Percentiles rank a stretch among this genome's conserved stretches.
These are phyloP conservation scores for Crossaster papposus DNA, from an alignment of 53 echinoderm and acorn worm species.

Conservation along the genomic window DNA sequence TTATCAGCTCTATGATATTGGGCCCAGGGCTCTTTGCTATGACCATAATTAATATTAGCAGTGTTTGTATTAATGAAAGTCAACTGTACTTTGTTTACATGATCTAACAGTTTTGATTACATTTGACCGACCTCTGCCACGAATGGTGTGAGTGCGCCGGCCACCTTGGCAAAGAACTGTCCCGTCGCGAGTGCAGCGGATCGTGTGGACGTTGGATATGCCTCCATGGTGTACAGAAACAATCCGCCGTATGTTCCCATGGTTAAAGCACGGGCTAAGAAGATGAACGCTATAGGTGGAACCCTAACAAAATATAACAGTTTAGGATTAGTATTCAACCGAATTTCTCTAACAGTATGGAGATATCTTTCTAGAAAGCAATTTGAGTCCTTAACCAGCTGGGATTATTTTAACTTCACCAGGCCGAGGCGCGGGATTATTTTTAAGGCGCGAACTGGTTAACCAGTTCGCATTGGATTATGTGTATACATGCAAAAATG, in stretches of 20 bases:
- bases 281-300: slow-evolving; percentile 75
- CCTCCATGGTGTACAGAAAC: slow-evolving; percentile 80
- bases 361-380: too few relatives aligned
- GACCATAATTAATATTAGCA: neutral
- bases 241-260: slow-evolving; percentile 81
- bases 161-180: slow-evolving; percentile 82
- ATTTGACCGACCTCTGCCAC: slow-evolving; percentile 68
- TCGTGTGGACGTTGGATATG: slow-evolving; percentile 78
- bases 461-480: too few relatives aligned
- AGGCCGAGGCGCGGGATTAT: too few relatives aligned
- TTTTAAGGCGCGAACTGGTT: too few relatives aligned
- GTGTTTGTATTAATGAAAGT: too few relatives aligned
- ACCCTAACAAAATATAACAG: slow-evolving; percentile 57
- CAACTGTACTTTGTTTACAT: neutral
- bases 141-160: slow-evolving; percentile 78
- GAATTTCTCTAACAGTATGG: too few relatives aligned
- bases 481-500: too few relatives aligned
- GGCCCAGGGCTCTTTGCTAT: too few relatives aligned
- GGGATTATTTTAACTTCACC: too few relatives aligned
- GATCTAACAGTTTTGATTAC: neutral
- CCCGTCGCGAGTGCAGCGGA: slow-evolving; percentile 74
- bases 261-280: slow-evolving; percentile 66
- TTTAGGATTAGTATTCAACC: too few relatives aligned
- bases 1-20: too few relatives aligned
- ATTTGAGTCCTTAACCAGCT: too few relatives aligned